Conservation (phyloP, 1,140 invertebrate genomes). For the Oscheius sp. region DNA sequence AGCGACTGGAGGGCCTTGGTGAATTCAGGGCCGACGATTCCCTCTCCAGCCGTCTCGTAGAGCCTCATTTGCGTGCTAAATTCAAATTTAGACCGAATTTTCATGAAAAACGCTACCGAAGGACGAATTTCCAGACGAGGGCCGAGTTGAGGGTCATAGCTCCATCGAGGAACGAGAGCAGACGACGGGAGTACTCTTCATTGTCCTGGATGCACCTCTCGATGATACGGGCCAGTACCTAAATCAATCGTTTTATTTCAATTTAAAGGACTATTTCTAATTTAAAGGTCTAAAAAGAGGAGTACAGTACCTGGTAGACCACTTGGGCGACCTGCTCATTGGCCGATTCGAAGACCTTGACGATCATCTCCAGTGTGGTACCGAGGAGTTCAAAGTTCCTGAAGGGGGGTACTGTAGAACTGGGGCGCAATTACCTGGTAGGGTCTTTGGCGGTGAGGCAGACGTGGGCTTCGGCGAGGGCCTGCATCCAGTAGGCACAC, state of each 20-base stretch:
- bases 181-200: conserved; percentile 18
- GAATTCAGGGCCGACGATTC: conserved; percentile 36
- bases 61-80: conserved; percentile 38
- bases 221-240: conserved; percentile 38
- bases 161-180: conserved; percentile 25
- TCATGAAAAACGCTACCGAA: conserved; percentile 29
- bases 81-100: neutral
- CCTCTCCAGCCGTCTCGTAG: conserved; percentile 38
- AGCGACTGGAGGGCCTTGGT: conserved; percentile 41
- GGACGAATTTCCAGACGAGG: conserved; percentile 44
- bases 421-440: conserved; percentile 13
- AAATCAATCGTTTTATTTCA: conserved; percentile 7
- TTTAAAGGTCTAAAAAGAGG: neutral
- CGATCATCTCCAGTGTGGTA: conserved; percentile 40
- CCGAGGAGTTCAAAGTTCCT: conserved; percentile 24
- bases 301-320: conserved; percentile 27
- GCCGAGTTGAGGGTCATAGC: conserved; percentile 43
- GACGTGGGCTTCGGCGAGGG: conserved; percentile 45
- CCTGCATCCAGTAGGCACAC: conserved; percentile 52
- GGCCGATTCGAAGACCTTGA: conserved; percentile 38
- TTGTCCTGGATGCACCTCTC: conserved; percentile 41
- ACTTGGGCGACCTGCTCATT: conserved; percentile 42
- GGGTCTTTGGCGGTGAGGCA: conserved; percentile 43
- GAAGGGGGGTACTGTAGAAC: neutral
- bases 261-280: neutral